Percentiles rank a stretch among this genome's conserved stretches.
phyloP scores from a whole-genome alignment of 2,113 vertebrate species.

The Hippolais icterina region DNA sequence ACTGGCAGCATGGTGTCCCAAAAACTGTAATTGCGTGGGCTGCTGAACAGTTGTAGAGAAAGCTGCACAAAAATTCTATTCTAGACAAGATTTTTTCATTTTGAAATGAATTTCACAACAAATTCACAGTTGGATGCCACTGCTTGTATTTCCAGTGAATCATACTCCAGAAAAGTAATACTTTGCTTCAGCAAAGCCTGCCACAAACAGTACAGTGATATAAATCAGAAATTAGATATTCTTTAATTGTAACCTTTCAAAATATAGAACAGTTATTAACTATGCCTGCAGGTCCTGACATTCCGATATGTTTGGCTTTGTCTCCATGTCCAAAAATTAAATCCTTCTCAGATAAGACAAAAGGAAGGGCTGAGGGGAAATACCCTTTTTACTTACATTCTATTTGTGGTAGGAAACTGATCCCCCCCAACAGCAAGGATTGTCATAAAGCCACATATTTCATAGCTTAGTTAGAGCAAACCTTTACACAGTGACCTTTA shows the following conservation, averaged over 20 bases:
- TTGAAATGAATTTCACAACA: slow-evolving; percentile 60
- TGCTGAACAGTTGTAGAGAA: slow-evolving; percentile 19
- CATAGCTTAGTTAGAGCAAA: background rate
- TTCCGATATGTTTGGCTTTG: slow-evolving; percentile 6
- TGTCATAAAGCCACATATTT: background rate
- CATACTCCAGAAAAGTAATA: slow-evolving; percentile 38
- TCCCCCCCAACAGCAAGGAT: background rate
- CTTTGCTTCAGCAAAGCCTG: slow-evolving; percentile 32
- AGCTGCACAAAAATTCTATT: slow-evolving; percentile 47
- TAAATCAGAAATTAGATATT: slow-evolving; percentile 53
- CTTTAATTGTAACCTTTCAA: slow-evolving; percentile 34
- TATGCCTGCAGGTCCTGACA: slow-evolving; percentile 29
- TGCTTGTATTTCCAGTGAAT: slow-evolving; percentile 55
- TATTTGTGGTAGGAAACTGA: background rate
- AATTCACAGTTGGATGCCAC: slow-evolving; percentile 47
- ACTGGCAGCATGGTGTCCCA: slow-evolving; percentile 48
- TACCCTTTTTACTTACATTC: background rate
- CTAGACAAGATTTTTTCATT: slow-evolving; percentile 57
- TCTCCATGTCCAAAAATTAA: background rate
- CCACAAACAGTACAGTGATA: slow-evolving; percentile 19
- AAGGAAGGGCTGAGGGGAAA: background rate
- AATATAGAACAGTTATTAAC: background rate
- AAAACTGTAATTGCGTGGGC: slow-evolving; percentile 55
- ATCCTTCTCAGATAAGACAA: background rate
- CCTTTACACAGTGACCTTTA: background rate